These are phyloP conservation scores for Chrysomela aeneicollis DNA, from an alignment of 2,888 invertebrate genomes.

Conservation along the genomic window DNA sequence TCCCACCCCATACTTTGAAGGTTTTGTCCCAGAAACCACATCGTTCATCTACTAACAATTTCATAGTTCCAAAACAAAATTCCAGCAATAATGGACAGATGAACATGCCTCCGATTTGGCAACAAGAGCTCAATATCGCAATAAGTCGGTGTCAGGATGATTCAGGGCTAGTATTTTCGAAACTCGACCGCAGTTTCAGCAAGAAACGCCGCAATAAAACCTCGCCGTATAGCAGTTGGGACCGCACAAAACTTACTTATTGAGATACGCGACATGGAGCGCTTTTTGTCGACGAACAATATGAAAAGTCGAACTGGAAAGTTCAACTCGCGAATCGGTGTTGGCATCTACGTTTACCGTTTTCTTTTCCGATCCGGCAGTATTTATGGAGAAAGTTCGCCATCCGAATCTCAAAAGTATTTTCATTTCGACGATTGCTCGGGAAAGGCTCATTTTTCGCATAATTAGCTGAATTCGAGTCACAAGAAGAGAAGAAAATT, in stretches of 20 bases:
- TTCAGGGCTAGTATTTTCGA: background rate
- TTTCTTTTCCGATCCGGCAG: slow-evolving; percentile 13
- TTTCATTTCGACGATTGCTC: background rate
- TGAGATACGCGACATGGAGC: slow-evolving; percentile 45
- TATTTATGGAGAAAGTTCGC: background rate
- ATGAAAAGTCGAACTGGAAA: slow-evolving; percentile 38
- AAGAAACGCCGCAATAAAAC: slow-evolving; percentile 32
- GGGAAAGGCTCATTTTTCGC: background rate
- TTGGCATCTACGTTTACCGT: slow-evolving; percentile 19
- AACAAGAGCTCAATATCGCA: slow-evolving; percentile 19
- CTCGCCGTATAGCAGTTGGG: slow-evolving; percentile 35
- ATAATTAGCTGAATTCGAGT: no score
- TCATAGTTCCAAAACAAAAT: no score
- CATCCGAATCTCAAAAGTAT: background rate
- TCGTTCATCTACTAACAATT: slow-evolving; percentile 14
- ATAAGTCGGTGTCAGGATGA: background rate
- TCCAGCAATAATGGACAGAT: no score
- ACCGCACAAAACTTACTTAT: slow-evolving; percentile 45
- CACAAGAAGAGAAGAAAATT: no score
- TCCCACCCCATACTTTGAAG: no score
- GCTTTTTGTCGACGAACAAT: slow-evolving; percentile 36
- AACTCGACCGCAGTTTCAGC: background rate
- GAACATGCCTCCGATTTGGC: no score
- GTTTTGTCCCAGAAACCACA: no score
- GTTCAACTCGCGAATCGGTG: slow-evolving; percentile 38